Base-by-base conservation (phyloP, 92 coral and sea anemone genomes). In the Bergia puertoricense region DNA sequence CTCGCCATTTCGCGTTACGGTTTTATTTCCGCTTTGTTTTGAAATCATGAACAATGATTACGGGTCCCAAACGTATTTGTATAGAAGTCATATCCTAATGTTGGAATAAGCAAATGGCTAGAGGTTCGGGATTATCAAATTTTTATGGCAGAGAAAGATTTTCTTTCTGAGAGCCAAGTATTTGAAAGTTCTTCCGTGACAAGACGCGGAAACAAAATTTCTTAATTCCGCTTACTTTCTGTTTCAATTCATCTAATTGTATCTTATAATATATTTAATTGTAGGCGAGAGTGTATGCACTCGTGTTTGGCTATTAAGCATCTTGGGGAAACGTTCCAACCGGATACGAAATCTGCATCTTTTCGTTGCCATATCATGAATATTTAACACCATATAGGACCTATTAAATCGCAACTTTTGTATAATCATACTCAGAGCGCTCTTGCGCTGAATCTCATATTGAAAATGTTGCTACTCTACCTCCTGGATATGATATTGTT, bases 281-380 rank as follows among this genome's bases (percentile, higher is more conserved):
- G 79, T 41, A 45, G 46, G 7, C n/a, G 80, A 30, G 51, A 20
- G 80, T 74, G 39, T 42, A 37, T 74, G 77, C 42, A 7, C 77
- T 37, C 77, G 22, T 74, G 20, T 30, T 42, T 76, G 80, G 48
- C 10, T 7, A 40, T 13, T 42, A 40, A 41, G 80, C 42, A 40
- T 76, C 80, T 51, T 11, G 50, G 30, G 80, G 80, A 76, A 76
- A 76, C 80, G 80, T 76, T 76, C 41, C 22, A 76, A 9, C 13
- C 36, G 42, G 20, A 18, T 22, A 42, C 46, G 5, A 76, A n/a
- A n/a, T 16, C 80, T 42, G 79, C 79, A 74, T 6, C 16, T 39
- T 57, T 57, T 14, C 67, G 67, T 14, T 57, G 22, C 15, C 30
- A 30, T 57, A 57, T 2, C 22, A 15, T 57, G 67, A 57, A 57